Conservation (phyloP, 2,888 invertebrate genomes). For the Eugnorisma glareosa region DNA sequence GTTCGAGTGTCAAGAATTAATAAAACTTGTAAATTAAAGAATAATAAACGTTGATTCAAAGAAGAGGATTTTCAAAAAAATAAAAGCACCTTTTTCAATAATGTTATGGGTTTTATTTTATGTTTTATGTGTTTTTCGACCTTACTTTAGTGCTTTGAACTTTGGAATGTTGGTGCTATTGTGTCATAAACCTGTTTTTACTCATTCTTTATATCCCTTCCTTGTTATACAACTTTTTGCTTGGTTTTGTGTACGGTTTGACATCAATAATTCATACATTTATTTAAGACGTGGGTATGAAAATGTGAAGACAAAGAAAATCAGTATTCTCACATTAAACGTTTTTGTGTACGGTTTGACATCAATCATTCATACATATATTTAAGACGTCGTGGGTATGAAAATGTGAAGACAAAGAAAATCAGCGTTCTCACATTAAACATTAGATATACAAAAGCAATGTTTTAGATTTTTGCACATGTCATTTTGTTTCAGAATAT, state of each 20-base stretch:
- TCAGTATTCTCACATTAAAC: not conserved
- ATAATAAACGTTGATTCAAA: too few relatives aligned
- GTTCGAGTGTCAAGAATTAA: too few relatives aligned
- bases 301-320: conserved; percentile 23
- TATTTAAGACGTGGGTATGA: not conserved
- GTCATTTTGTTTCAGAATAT: not conserved
- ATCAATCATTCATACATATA: conserved; percentile 6
- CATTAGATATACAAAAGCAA: not conserved
- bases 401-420: conserved; percentile 20
- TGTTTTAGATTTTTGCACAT: not conserved
- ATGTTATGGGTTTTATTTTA: too few relatives aligned
- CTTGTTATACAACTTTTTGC: not conserved
- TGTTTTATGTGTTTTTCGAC: not conserved
- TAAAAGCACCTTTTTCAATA: too few relatives aligned
- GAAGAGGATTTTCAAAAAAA: too few relatives aligned
- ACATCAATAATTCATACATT: conserved; percentile 11
- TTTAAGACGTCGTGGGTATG: not conserved
- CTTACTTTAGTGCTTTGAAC: not conserved
- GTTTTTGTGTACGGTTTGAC: not conserved
- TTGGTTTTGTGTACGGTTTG: not conserved
- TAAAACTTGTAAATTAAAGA: too few relatives aligned
- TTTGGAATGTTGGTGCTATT: conserved; percentile 1
- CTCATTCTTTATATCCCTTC: not conserved
- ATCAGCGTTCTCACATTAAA: conserved; percentile 5
- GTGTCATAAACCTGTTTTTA: not conserved